Conservation (phyloP, 53 echinoderm and acorn worm genomes). For the Hippasteria phrygiana region DNA sequence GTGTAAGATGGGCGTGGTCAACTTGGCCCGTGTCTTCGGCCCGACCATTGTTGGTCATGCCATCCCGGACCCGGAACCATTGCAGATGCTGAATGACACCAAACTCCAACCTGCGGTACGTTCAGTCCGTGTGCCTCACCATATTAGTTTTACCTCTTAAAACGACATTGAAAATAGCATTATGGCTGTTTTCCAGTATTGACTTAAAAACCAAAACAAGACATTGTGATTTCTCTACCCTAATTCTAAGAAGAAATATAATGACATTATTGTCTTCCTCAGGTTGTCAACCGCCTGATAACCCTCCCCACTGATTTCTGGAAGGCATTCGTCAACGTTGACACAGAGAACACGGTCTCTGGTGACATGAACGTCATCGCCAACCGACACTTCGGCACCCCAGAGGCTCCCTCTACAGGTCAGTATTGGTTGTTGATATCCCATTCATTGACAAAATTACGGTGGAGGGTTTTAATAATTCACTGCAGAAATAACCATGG, state of each 20-base stretch:
- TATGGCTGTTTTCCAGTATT: too few relatives aligned
- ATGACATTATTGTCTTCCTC: background rate
- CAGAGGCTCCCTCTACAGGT: conserved; percentile 52
- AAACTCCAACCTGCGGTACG: conserved; percentile 89
- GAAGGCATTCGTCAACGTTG: conserved; percentile 91
- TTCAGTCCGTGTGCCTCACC: too few relatives aligned
- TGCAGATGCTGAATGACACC: conserved; percentile 89
- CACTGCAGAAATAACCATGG: background rate
- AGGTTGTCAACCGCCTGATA: conserved; percentile 90
- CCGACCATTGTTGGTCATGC: conserved; percentile 90
- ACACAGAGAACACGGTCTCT: conserved; percentile 62
- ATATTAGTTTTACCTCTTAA: too few relatives aligned
- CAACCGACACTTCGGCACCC: conserved; percentile 78
- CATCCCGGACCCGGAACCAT: conserved; percentile 77
- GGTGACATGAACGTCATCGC: conserved; percentile 61
- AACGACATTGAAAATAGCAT: too few relatives aligned
- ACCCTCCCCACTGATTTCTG: conserved; percentile 95
- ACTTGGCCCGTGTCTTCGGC: conserved; percentile 97
- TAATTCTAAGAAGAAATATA: too few relatives aligned
- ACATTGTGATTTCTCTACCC: too few relatives aligned
- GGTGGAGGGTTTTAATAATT: background rate
- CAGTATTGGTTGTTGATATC: background rate
- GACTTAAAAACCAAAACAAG: too few relatives aligned
- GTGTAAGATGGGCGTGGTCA: conserved; percentile 87
- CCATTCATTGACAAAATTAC: background rate